Base-by-base conservation (phyloP, 2,797 vertebrate species). In the Morus bassanus region DNA sequence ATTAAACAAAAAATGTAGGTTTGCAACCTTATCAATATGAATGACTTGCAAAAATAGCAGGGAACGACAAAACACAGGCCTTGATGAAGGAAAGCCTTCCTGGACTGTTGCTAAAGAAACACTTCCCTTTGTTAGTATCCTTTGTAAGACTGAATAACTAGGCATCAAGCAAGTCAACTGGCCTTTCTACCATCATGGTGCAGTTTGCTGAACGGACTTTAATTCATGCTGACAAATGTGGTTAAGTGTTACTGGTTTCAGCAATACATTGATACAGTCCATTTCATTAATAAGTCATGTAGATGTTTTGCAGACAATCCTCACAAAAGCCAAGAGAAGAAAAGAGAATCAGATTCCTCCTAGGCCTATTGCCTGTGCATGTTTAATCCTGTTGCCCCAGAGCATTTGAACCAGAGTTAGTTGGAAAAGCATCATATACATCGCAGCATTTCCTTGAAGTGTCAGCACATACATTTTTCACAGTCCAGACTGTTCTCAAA, bases 171-270 rank as follows among this genome's bases (percentile, higher is more conserved):
- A 73, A 33, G n/a, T 87, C 81, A 85, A 50, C 27, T 48, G 70
- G 63, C 60, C 53, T 77, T 89, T 91, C 53, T 67, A 35, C 45
- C 57, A 43, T 94, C 41, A 1, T 82, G 73, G 77, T 78, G 37
- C 56, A 81, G 13, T 86, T 95, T 84, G 79, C 80, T 74, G 74
- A 56, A 53, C 1, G 0, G 54, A 37, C 46, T 85, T 61, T 92
- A 89, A 95, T 95, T 93, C 5, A 3, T 77, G 85, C 82, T 96
- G 96, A 95, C 93, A 92, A 33, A 85, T 76, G 84, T 69, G 46
- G 88, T 94, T 95, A 88, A 76, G 82, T 80, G 28, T 91, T 84
- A 74, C 79, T 95, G 45, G 39, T 85, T 92, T 93, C 93, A 95
- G 86, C 72, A 88, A 69, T 83, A 48, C 65, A 51, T 48, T 93